A percentile compares a stretch with the other conserved stretches of the same genome.
These are phyloP conservation scores for Eulemur macaco DNA, from an alignment of 2,113 vertebrate genomes.

Conservation along the genomic window DNA sequence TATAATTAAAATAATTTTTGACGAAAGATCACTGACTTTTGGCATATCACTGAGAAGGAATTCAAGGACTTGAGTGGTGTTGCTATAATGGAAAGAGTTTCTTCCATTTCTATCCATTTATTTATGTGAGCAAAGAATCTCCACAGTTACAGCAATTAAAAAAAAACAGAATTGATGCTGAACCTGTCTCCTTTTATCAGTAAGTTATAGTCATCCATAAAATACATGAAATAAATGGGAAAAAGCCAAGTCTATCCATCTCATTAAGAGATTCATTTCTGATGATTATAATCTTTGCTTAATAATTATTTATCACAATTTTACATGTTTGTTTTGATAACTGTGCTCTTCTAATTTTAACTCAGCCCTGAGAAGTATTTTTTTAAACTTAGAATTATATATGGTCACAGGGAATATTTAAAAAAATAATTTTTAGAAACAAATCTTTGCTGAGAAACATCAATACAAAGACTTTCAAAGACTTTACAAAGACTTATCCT, in stretches of 20 bases:
- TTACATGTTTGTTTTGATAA: neutral
- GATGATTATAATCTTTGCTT: neutral
- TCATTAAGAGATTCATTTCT: slow-evolving; percentile 7
- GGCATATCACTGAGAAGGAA: neutral
- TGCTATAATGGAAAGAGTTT: slow-evolving; percentile 11
- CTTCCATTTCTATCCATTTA: slow-evolving; percentile 27
- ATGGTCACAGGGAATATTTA: neutral
- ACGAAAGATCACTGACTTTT: slow-evolving; percentile 63
- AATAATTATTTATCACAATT: neutral
- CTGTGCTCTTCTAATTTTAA: neutral
- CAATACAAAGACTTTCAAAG: neutral
- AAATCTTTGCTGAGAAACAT: neutral
- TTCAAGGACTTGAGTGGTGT: slow-evolving; percentile 14
- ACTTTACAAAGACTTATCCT: too few relatives aligned
- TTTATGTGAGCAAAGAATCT: slow-evolving; percentile 9
- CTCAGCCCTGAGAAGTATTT: neutral
- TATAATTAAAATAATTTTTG: slow-evolving; percentile 68
- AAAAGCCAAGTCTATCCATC: neutral
- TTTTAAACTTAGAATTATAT: neutral
- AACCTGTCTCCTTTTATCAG: neutral
- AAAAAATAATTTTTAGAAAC: neutral
- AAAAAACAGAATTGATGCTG: neutral
- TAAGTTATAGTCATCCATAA: neutral
- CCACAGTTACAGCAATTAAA: neutral
- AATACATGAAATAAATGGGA: neutral